These are phyloP conservation scores for Nasonia giraulti DNA, from an alignment of 1,140 invertebrate species.

Conservation along the genomic window DNA sequence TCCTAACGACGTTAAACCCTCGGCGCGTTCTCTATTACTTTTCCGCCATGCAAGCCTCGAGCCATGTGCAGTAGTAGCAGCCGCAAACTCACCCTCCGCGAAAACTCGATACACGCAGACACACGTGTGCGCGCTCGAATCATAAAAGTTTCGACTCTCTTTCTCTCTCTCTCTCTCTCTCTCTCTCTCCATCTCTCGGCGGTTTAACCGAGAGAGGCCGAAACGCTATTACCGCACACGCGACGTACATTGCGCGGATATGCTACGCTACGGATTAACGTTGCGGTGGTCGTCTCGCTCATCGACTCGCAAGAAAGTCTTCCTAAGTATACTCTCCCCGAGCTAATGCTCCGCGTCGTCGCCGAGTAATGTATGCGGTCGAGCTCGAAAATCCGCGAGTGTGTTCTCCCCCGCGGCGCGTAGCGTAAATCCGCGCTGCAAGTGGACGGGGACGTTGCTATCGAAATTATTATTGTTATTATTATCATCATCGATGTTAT, in stretches of 20 bases:
- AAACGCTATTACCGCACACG: conserved; percentile 14
- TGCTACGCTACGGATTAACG: not conserved
- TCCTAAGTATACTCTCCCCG: not conserved
- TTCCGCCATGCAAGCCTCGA: not conserved
- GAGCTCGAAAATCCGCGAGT: not conserved
- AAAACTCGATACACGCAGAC: not conserved
- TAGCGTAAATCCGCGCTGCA: too few species aligned
- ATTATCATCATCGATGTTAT: not conserved
- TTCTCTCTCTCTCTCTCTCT: not conserved
- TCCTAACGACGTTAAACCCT: not conserved
- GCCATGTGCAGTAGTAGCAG: not conserved
- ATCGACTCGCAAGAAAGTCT: conserved; percentile 19
- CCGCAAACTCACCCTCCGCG: not conserved
- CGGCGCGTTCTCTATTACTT: not conserved
- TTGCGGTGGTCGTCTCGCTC: not conserved
- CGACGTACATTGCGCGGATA: not conserved
- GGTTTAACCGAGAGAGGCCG: conserved; percentile 14
- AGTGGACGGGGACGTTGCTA: not conserved
- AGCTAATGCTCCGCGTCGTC: not conserved
- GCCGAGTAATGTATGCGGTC: not conserved
- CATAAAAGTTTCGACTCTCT: conserved; percentile 11
- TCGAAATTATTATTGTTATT: not conserved
- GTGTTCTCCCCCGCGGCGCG: not conserved
- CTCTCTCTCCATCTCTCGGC: not conserved
- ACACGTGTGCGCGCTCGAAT: conserved; percentile 12